Base-by-base conservation (phyloP, 1,140 invertebrate species). In the Papilio xuthus region DNA sequence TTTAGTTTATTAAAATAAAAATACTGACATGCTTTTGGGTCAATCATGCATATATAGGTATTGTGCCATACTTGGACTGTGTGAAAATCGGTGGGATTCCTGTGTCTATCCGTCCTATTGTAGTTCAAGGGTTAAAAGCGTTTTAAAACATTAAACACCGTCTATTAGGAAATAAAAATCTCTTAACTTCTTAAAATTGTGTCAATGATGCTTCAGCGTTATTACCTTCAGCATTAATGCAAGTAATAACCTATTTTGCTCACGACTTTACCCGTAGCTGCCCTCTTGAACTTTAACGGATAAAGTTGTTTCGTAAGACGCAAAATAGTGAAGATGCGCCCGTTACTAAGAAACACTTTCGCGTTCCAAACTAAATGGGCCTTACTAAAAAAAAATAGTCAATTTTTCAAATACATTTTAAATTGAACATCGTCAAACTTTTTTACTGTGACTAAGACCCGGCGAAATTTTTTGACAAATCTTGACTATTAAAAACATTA, bases 281-380 rank as follows among this genome's bases (percentile, higher is more conserved):
- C 89, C 88, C 90, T 82, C 67, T 83, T 89, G 90, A 86, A 85
- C 88, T 89, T 89, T 86, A 78, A 79, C 77, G 84, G 82, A 90
- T 88, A 85, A 86, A 87, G 87, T 82, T 84, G 81, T 92, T 92
- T 86, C 89, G 86, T 82, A 90, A 91, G 72, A 74, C 86, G 87
- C 85, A 86, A 90, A 60, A 90, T 88, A 79, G 80, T 78, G 87
- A 89, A 84, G 89, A 90, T 92, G 87, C 85, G 83, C 83, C 76
- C 77, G 77, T 71, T 88, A 88, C 86, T 82, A 85, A 84, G 86
- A 90, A 89, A 91, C 90, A 90, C 87, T 91, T 88, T 91, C 89
- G 85, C 86, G 81, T 84, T 83, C 79, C 77, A 77, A 82, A 81
- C 77, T 81, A 84, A 82, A 79, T 75, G n/a, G n/a, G n/a, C n/a